phyloP scores from a whole-genome alignment of 2,888 invertebrate species.

The Eupithecia abbreviata region DNA sequence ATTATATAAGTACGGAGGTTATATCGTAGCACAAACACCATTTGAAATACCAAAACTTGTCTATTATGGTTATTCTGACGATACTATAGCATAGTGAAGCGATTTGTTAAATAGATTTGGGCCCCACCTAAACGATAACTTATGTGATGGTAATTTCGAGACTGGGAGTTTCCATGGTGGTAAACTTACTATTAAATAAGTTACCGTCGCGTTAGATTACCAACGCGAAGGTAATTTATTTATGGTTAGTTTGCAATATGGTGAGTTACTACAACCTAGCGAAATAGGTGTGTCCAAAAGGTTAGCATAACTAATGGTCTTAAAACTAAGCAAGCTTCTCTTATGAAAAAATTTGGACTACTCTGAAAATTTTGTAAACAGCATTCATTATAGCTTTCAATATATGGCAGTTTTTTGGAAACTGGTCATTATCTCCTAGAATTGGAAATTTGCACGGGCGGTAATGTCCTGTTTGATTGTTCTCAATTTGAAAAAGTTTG shows the following conservation, averaged over 20 bases:
- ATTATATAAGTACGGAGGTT: neutral
- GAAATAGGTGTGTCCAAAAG: neutral
- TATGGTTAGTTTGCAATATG: neutral
- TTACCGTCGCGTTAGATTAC: neutral
- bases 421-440: neutral
- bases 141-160: neutral
- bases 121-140: neutral
- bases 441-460: neutral
- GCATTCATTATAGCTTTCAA: no score
- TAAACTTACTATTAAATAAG: no score
- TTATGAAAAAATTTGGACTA: neutral
- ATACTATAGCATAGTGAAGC: neutral
- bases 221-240: neutral
- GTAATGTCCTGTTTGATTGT: neutral
- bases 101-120: neutral
- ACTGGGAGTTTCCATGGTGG: neutral
- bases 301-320: neutral
- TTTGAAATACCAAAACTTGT: neutral
- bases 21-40: neutral
- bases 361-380: neutral
- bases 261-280: conserved; percentile 4
- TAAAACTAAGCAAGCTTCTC: neutral
- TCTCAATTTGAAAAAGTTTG: neutral
- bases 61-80: neutral
- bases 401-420: neutral